Evolutionary conservation across 1,140 invertebrate species (phyloP).

Genomic region (Episyrphus balteatus): DNA sequence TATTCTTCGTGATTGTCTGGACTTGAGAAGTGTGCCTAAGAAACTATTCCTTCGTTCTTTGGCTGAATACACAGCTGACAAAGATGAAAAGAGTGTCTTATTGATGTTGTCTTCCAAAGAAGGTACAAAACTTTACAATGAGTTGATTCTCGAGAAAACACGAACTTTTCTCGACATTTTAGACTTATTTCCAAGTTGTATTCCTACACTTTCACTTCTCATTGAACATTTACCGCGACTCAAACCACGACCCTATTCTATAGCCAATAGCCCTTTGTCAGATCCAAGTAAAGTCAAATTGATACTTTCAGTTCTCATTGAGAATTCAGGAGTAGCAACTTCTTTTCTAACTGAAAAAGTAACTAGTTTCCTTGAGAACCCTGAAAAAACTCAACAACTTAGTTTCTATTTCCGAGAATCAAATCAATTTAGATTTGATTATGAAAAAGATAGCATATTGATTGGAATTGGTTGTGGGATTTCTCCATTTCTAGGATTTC

Average conservation of each 20-base stretch:
- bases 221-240: slow-evolving; percentile 63
- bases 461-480: slow-evolving; percentile 75
- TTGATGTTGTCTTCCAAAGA: slow-evolving; percentile 24
- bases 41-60: slow-evolving; percentile 32
- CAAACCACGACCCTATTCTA: slow-evolving; percentile 67
- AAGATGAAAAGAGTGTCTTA: slow-evolving; percentile 15
- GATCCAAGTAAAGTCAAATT: slow-evolving; percentile 44
- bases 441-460: slow-evolving; percentile 53
- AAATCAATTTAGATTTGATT: slow-evolving; percentile 46
- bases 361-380: background rate
- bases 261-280: slow-evolving; percentile 52
- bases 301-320: slow-evolving; percentile 46
- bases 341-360: slow-evolving; percentile 13
- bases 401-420: slow-evolving; percentile 54
- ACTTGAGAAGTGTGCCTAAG: slow-evolving; percentile 30
- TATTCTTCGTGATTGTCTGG: slow-evolving; percentile 32
- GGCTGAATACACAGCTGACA: slow-evolving; percentile 12
- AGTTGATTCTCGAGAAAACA: slow-evolving; percentile 17
- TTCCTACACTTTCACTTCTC: slow-evolving; percentile 51
- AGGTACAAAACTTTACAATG: slow-evolving; percentile 16
- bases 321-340: slow-evolving; percentile 21
- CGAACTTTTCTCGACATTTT: slow-evolving; percentile 52
- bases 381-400: background rate
- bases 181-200: slow-evolving; percentile 47
- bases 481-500: slow-evolving; percentile 63